These are phyloP conservation scores for Andricus quercusramuli DNA, from an alignment of 2,888 invertebrate genomes.

Conservation along the genomic window DNA sequence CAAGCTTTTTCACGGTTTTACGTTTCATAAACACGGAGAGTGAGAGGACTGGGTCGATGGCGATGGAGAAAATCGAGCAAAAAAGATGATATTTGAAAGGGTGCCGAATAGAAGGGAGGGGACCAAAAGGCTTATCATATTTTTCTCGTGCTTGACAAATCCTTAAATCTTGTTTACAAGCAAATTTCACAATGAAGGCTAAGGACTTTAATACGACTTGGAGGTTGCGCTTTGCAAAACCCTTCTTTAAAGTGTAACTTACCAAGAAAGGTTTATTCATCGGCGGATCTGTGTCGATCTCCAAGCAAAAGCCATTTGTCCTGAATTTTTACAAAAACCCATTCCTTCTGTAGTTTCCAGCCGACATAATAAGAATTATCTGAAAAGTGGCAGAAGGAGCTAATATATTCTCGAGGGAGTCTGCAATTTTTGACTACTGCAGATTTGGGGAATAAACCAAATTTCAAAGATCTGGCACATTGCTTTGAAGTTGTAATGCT, in stretches of 20 bases:
- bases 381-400: conserved; percentile 44
- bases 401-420: conserved; percentile 45
- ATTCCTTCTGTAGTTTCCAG: conserved; percentile 53
- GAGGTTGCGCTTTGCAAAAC: conserved; percentile 62
- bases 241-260: conserved; percentile 71
- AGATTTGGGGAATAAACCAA: neutral
- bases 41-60: conserved; percentile 49
- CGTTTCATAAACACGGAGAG: conserved; percentile 75
- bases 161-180: conserved; percentile 76
- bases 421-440: conserved; percentile 47
- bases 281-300: conserved; percentile 59
- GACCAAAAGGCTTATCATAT: conserved; percentile 67
- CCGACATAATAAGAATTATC: conserved; percentile 62
- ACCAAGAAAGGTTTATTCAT: conserved; percentile 72
- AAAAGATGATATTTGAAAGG: conserved; percentile 32
- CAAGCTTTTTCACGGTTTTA: conserved; percentile 77
- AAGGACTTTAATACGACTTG: conserved; percentile 67
- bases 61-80: neutral
- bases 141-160: conserved; percentile 69
- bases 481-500: neutral
- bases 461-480: neutral
- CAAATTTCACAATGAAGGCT: conserved; percentile 69
- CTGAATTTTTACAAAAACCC: conserved; percentile 47
- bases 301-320: conserved; percentile 49
- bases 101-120: conserved; percentile 41